Conservation (phyloP, 2,888 invertebrate species). For the Mythimna loreyi region DNA sequence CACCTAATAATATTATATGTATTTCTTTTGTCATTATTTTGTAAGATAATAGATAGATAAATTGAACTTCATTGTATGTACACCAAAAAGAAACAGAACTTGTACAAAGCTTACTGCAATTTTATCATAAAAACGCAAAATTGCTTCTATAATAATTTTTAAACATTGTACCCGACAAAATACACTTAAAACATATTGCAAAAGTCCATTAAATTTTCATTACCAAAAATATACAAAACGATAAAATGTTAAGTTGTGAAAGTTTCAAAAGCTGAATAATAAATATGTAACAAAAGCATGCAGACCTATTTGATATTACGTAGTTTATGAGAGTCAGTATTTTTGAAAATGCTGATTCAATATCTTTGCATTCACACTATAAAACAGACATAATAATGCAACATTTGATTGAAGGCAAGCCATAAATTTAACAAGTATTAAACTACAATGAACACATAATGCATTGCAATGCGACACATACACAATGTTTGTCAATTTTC, state of each 20-base stretch:
- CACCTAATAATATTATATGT: too few species aligned
- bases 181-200: too few species aligned
- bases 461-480: slow-evolving; percentile 17
- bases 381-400: neutral
- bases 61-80: too few species aligned
- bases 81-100: too few species aligned
- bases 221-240: neutral
- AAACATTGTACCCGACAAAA: too few species aligned
- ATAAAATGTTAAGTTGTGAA: neutral
- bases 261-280: neutral
- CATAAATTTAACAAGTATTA: neutral
- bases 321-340: neutral
- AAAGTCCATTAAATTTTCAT: too few species aligned
- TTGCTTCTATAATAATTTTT: too few species aligned
- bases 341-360: neutral
- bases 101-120: too few species aligned
- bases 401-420: neutral
- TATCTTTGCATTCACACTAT: neutral
- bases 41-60: too few species aligned
- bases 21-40: too few species aligned
- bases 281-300: slow-evolving; percentile 21
- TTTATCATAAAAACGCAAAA: too few species aligned
- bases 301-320: neutral
- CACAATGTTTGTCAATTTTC: neutral
- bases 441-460: slow-evolving; percentile 13